Evolutionary conservation across 2,113 vertebrate species (phyloP), one percentile per base, ranked within the genome.

Genomic region (Aix galericulata): DNA sequence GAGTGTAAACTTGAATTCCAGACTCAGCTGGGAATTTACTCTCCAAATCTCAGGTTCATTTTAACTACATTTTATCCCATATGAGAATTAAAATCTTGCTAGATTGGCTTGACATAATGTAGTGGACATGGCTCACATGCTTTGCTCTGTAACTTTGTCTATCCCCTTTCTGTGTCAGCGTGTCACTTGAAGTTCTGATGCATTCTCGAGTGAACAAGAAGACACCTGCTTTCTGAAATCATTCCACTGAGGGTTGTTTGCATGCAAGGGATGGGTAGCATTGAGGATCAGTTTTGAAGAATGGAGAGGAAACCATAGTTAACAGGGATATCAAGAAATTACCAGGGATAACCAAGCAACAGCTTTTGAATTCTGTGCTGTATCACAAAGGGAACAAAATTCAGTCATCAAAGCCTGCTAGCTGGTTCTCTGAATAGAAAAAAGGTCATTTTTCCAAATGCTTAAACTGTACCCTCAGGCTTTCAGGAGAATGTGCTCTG

Each of bases 381-480:
- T 67, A 31, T 32, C 36, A 21, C 5, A 64, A 16, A 76, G 25
- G 18, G 13, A 93, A 74, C 9, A 69, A 95, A 90, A 89, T 62
- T 69, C 27, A 73, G 40, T 20, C 82, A 82, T 78, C 68, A 92
- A 74, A 93, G 50, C 50, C 82, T 82, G 27, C 64, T 44, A 62
- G 79, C 29, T 82, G 36, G 13, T 74, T 83, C 71, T 52, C 58
- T 38, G 86, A 55, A 58, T 11, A 80, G 59, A 62, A 93, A 55
- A 94, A 93, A 66, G 82, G 63, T 86, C 63, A 83, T 79, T 95
- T 84, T 90, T 86, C 80, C 86, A 86, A 94, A 91, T 74, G 63
- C 46, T 93, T 83, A 50, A 86, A 83, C 77, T 78, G 42, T 64
- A 78, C 77, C 73, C 64, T 36, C 52, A 81, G 55, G 77, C 87